Percentiles rank a stretch among this genome's conserved stretches.
These are phyloP conservation scores for Sitta europaea DNA, from an alignment of 2,113 vertebrate genomes.

Conservation along the genomic window DNA sequence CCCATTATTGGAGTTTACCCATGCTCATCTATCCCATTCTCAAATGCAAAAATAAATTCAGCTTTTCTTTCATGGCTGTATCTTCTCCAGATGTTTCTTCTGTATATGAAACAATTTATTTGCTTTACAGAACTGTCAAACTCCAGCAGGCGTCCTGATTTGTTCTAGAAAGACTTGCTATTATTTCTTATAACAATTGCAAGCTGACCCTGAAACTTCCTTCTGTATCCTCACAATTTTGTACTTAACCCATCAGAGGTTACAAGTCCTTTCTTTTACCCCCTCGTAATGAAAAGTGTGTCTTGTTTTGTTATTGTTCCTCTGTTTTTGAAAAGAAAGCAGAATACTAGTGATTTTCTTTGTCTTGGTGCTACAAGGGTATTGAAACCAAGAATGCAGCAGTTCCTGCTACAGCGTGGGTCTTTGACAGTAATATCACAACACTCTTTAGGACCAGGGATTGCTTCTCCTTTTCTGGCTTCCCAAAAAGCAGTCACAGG, in stretches of 20 bases:
- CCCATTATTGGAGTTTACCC: background rate
- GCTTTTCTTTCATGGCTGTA: background rate
- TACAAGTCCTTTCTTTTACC: background rate
- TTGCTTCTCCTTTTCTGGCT: background rate
- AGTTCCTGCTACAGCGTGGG: rapidly evolving
- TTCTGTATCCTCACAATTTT: background rate
- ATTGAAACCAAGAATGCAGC: background rate
- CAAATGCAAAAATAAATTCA: background rate
- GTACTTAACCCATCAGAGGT: background rate
- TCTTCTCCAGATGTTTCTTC: background rate
- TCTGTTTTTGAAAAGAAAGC: background rate
- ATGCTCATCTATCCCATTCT: background rate
- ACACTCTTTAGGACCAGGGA: background rate
- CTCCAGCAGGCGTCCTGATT: background rate
- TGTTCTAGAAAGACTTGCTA: background rate
- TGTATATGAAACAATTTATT: background rate
- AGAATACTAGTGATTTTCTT: background rate
- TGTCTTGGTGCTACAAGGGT: background rate
- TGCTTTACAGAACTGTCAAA: background rate
- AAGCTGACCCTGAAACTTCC: background rate
- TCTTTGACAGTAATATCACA: background rate
- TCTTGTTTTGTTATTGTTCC: background rate
- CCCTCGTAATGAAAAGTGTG: background rate
- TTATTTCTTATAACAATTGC: background rate
- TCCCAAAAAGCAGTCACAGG: background rate